Percentiles rank a stretch among this genome's conserved stretches.
These are phyloP conservation scores for Platyrinchus mystaceus DNA, from an alignment of 2,797 vertebrate genomes.

Conservation along the genomic window DNA sequence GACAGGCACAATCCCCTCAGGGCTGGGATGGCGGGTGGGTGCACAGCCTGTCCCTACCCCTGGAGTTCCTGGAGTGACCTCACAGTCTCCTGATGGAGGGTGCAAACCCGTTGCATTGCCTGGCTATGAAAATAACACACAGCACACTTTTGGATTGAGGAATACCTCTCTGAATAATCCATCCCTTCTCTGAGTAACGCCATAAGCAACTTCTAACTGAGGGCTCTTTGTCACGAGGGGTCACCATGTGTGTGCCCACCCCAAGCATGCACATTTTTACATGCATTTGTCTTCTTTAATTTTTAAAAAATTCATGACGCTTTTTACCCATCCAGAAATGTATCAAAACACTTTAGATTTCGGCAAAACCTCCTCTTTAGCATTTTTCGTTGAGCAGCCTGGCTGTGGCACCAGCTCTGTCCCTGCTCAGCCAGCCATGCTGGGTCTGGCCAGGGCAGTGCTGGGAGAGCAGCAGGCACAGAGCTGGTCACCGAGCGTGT, in stretches of 20 bases:
- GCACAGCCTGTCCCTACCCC: not conserved
- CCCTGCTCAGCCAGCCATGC: accelerated
- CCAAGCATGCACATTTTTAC: not conserved
- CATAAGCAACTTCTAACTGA: accelerated
- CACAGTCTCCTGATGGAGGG: accelerated
- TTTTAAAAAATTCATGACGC: not conserved
- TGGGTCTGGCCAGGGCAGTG: accelerated
- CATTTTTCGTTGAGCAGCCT: not conserved
- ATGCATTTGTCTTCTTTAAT: not conserved
- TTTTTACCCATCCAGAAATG: not conserved
- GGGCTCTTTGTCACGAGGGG: not conserved
- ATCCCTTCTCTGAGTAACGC: not conserved
- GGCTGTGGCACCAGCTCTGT: not conserved
- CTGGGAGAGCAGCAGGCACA: not conserved
- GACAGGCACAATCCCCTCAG: not conserved
- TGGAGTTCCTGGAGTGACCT: not conserved
- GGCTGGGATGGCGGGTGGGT: not conserved
- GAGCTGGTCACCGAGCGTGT: accelerated
- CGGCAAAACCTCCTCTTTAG: not conserved
- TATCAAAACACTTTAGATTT: not conserved
- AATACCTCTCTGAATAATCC: not conserved
- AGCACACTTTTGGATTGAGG: not conserved
- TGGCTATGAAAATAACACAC: accelerated
- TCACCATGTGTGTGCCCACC: not conserved
- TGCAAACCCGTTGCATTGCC: not conserved